These are phyloP conservation scores for Garra rufa DNA, from an alignment of 2,113 vertebrate genomes.

Conservation along the genomic window DNA sequence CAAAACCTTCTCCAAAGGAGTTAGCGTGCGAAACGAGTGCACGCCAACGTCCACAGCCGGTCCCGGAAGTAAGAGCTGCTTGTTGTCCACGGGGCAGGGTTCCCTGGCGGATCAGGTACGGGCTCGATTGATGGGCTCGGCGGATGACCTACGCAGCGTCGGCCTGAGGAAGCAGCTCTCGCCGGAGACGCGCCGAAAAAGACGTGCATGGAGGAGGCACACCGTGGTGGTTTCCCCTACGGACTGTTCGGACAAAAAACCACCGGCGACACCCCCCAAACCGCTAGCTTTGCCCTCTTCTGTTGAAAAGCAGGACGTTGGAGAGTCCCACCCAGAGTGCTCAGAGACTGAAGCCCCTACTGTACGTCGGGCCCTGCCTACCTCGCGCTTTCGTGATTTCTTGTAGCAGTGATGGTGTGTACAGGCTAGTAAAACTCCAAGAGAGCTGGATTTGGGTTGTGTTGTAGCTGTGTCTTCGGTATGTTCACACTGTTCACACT, in stretches of 20 bases:
- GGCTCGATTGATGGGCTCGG: slow-evolving; percentile 80
- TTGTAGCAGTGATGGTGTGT: slow-evolving; percentile 59
- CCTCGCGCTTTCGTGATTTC: slow-evolving; percentile 83
- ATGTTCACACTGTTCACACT: neutral
- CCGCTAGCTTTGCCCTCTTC: slow-evolving; percentile 51
- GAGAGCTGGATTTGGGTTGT: slow-evolving; percentile 40
- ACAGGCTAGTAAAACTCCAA: slow-evolving; percentile 26
- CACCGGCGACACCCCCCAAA: slow-evolving; percentile 58
- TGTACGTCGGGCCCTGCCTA: slow-evolving; percentile 62
- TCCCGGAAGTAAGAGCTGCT: slow-evolving; percentile 59
- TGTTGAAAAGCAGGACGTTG: slow-evolving; percentile 50
- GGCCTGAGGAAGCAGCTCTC: slow-evolving; percentile 84
- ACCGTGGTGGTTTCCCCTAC: slow-evolving; percentile 85
- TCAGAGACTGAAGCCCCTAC: slow-evolving; percentile 51
- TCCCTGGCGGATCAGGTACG: slow-evolving; percentile 84
- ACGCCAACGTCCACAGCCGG: slow-evolving; percentile 39
- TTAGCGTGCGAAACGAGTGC: slow-evolving; percentile 55
- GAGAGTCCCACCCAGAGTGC: slow-evolving; percentile 26
- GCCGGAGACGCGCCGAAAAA: slow-evolving; percentile 86
- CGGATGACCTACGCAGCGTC: slow-evolving; percentile 84
- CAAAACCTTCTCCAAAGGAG: slow-evolving; percentile 70
- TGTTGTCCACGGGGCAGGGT: slow-evolving; percentile 62
- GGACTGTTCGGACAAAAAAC: slow-evolving; percentile 53
- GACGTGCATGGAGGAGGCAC: slow-evolving; percentile 90
- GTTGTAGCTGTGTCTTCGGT: slow-evolving; percentile 23